Base-by-base conservation (phyloP, 2,888 invertebrate genomes). In the Caenorhabditis sulstoni region DNA sequence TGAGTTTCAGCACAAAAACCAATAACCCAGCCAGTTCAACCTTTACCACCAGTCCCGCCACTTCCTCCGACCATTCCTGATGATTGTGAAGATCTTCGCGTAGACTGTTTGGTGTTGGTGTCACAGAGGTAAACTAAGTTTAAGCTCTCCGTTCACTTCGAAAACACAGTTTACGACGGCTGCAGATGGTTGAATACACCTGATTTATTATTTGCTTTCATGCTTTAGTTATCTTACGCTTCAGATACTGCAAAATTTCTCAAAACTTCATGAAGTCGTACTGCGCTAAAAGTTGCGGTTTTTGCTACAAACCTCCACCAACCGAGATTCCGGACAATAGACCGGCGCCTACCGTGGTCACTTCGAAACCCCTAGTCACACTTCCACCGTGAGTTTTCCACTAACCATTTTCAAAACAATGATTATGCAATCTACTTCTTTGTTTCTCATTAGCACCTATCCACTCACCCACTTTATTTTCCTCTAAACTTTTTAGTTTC, bases 11-110 rank as follows among this genome's bases (percentile, higher is more conserved):
- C 73, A 58, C 67, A 74, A 61, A 74, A 58, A 44, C 64, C 74
- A 49, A 49, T 62, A 44, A 62, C 79, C 29, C 57, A 29, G 16
- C 64, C 74, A 29, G 35, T 49, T 50, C 50, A 65, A 59, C 76
- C 68, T 12, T 59, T 67, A 18, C 74, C 80, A 67, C 75, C 80
- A 50, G 59, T 64, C 41, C 78, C 78, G 22, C 70, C 81, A 29
- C 66, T 70, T 14, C 83, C 79, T 57, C 76, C 81, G 62, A 74
- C 79, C 29, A 62, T 70, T 9, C 52, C 76, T 22, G 73, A 66
- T 16, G 83, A 86, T 16, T 89, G 89, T 57, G 88, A 87, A 67
- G 89, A 89, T 76, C 83, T 90, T 49, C 85, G 89, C 3, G 89
- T 89, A 2, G 89, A 89, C 59, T 89, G 87, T 83, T 67, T 76